Base-by-base conservation (phyloP, 1,140 invertebrate genomes). In the Papilio aristodemus region DNA sequence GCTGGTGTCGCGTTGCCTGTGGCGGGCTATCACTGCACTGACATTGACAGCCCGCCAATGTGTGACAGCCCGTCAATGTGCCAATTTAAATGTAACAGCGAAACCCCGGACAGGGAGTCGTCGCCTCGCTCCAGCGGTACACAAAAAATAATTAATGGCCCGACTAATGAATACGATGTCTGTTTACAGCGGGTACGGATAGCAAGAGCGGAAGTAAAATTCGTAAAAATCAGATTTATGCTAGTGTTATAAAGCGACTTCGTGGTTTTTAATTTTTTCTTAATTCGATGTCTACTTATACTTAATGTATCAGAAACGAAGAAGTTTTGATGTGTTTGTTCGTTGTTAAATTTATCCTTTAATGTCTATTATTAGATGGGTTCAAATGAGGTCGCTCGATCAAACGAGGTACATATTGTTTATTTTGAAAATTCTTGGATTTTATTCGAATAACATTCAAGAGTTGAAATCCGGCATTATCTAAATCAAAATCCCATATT, bases 91-190 rank as follows among this genome's bases (percentile, higher is more conserved):
- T 81, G 75, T 77, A 79, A 80, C 76, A 77, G 79, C 78, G 82
- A 83, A 77, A 75, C 70, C 75, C 67, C 63, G 69, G 71, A 72
- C 73, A 71, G 46, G 41, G 41, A 25, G 9, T 54, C 46, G 74
- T 71, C 71, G 68, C 74, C 76, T 77, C 83, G 71, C 73, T 69
- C 67, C 64, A 70, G 77, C 84, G 79, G 81, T 82, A 81, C 84
- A 87, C 86, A 86, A 89, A 89, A 89, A 89, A 87, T 89, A 88
- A 89, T 89, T 87, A 87, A 89, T 89, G 85, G 74, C 57, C 69
- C 81, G 72, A 72, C 80, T 88, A 89, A 89, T 88, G 87, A 89
- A 89, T 89, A 89, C 80, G 71, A 72, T 70, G 76, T 63, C 63
- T 66, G 73, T 78, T 81, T 76, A 76, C 74, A 75, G 71, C 64